These are phyloP conservation scores for Ascaphus truei DNA, from an alignment of 2,113 vertebrate species.

Conservation along the genomic window DNA sequence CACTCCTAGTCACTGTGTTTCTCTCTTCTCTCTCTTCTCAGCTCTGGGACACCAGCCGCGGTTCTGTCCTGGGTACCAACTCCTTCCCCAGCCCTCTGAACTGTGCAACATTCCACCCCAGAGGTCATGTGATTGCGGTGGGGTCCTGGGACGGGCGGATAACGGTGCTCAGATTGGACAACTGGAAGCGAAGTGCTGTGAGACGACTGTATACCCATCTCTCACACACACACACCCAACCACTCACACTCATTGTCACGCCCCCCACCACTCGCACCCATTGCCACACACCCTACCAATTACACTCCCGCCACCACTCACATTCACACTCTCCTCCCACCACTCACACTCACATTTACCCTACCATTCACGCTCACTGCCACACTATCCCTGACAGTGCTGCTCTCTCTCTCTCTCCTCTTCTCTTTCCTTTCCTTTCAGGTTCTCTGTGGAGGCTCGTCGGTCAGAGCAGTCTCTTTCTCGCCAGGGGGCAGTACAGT, in stretches of 20 bases:
- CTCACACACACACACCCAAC: too few species aligned
- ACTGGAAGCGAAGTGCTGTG: conserved; percentile 26
- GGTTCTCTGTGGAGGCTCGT: conserved; percentile 58
- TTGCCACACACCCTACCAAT: too few species aligned
- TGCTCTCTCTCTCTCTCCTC: not conserved
- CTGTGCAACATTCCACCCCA: conserved; percentile 73
- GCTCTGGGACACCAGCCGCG: conserved; percentile 71
- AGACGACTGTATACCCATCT: not conserved
- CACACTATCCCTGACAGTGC: not conserved
- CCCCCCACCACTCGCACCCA: too few species aligned
- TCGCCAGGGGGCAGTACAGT: conserved; percentile 59
- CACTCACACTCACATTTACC: too few species aligned
- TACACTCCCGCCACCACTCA: too few species aligned
- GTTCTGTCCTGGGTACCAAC: conserved; percentile 50
- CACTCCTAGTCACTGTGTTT: not conserved
- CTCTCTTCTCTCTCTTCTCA: conserved; percentile 37
- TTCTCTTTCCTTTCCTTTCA: conserved; percentile 28
- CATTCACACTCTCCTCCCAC: too few species aligned
- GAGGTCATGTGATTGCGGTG: conserved; percentile 61
- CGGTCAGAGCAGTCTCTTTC: conserved; percentile 71
- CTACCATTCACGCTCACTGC: not conserved
- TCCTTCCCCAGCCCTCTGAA: conserved; percentile 60
- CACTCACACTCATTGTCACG: too few species aligned
- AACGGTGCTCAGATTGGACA: conserved; percentile 62
- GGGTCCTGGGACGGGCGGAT: conserved; percentile 75